Conservation (phyloP, 2,888 invertebrate species). For the Diadegma fenestrale region DNA sequence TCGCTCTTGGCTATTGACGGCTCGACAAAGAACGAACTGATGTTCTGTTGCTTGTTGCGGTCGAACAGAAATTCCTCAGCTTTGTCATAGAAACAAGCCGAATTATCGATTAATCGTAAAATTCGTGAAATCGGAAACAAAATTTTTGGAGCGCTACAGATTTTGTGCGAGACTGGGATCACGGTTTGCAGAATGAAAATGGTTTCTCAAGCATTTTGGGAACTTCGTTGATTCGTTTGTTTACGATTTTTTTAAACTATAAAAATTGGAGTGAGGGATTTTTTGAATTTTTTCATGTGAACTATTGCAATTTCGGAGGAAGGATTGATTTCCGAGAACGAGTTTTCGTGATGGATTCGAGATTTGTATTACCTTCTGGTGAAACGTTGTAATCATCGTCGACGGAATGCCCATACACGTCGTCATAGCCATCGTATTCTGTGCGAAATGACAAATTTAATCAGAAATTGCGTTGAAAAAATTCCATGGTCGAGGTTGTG, state of each 20-base stretch:
- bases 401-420: conserved; percentile 96
- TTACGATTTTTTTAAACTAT: not conserved
- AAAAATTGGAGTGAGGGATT: not conserved
- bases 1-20: conserved; percentile 91
- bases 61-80: conserved; percentile 94
- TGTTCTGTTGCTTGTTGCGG: conserved; percentile 90
- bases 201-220: too few relatives aligned
- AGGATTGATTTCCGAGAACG: not conserved
- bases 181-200: too few relatives aligned
- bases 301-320: not conserved
- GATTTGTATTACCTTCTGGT: conserved; percentile 89
- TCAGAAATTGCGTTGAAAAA: not conserved
- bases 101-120: too few relatives aligned
- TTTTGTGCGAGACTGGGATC: not conserved
- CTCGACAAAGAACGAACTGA: conserved; percentile 91
- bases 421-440: conserved; percentile 96
- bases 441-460: conserved; percentile 73
- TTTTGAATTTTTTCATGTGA: not conserved
- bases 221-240: not conserved
- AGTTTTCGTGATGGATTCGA: not conserved
- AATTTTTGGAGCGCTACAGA: not conserved
- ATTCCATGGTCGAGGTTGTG: not conserved
- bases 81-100: too few relatives aligned
- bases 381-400: conserved; percentile 97
- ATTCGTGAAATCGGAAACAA: not conserved